Percentiles rank a stretch among this genome's conserved stretches.
These are phyloP conservation scores for Xestia rhomboidea DNA, from an alignment of 2,888 invertebrate species.

Conservation along the genomic window DNA sequence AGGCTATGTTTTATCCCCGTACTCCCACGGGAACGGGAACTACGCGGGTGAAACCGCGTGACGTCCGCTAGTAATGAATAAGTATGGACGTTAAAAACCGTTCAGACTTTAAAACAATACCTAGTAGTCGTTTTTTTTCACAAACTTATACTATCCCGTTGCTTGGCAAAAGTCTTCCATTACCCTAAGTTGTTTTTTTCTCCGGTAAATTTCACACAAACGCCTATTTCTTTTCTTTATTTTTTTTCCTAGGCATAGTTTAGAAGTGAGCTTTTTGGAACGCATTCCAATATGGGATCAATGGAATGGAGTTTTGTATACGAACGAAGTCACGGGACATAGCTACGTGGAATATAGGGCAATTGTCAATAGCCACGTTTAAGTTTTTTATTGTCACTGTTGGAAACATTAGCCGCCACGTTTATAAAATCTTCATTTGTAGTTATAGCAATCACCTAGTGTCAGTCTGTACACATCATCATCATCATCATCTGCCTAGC, in stretches of 20 bases:
- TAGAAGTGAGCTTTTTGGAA: not conserved
- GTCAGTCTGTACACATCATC: too few species aligned
- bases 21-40: too few species aligned
- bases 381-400: not conserved
- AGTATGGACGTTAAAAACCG: not conserved
- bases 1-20: too few species aligned
- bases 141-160: not conserved
- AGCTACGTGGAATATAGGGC: not conserved
- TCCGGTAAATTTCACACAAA: not conserved
- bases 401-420: not conserved
- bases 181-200: not conserved
- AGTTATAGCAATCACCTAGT: not conserved
- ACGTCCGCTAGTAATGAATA: too few species aligned
- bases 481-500: too few species aligned
- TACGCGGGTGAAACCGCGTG: too few species aligned
- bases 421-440: not conserved
- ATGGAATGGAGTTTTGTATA: slow-evolving; percentile 14
- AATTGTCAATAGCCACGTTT: not conserved
- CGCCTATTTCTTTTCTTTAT: not conserved
- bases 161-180: not conserved
- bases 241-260: not conserved
- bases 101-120: not conserved
- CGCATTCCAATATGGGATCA: not conserved
- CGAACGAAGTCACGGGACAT: not conserved
- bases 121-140: not conserved